phyloP scores from a whole-genome alignment of 2,888 invertebrate genomes.

The Athalia circularis region DNA sequence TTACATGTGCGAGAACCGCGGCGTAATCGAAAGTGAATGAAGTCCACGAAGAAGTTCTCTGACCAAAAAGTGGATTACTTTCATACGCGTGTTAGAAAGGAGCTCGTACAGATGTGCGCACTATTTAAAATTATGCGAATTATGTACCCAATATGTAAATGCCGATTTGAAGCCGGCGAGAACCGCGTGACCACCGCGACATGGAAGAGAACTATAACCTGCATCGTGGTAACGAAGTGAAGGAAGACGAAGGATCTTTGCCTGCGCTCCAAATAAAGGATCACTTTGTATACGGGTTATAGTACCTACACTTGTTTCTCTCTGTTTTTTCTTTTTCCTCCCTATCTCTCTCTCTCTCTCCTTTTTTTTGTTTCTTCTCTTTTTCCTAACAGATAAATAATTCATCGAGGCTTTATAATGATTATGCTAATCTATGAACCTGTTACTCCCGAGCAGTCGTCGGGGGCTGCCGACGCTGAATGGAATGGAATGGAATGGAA shows the following conservation, averaged over 20 bases:
- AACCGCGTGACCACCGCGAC: not conserved
- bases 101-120: not conserved
- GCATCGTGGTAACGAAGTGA: slow-evolving; percentile 55
- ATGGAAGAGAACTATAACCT: slow-evolving; percentile 5
- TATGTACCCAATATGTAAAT: slow-evolving; percentile 72
- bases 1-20: slow-evolving; percentile 14
- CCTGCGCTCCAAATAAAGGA: slow-evolving; percentile 56
- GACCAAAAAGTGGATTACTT: not conserved
- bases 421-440: slow-evolving; percentile 74
- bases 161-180: slow-evolving; percentile 9
- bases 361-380: slow-evolving; percentile 47
- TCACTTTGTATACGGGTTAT: slow-evolving; percentile 48
- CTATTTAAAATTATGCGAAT: not conserved
- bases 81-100: not conserved
- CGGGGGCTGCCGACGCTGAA: slow-evolving; percentile 34
- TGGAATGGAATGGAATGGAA: slow-evolving; percentile 6
- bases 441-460: slow-evolving; percentile 64
- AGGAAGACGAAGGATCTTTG: slow-evolving; percentile 55
- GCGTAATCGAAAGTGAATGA: slow-evolving; percentile 68
- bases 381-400: slow-evolving; percentile 71
- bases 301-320: slow-evolving; percentile 52
- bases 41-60: slow-evolving; percentile 58
- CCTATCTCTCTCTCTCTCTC: slow-evolving; percentile 51
- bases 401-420: slow-evolving; percentile 73
- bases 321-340: slow-evolving; percentile 45